Evolutionary conservation across 2,888 invertebrate species (phyloP).

Genomic region (Cylloceria caligata): DNA sequence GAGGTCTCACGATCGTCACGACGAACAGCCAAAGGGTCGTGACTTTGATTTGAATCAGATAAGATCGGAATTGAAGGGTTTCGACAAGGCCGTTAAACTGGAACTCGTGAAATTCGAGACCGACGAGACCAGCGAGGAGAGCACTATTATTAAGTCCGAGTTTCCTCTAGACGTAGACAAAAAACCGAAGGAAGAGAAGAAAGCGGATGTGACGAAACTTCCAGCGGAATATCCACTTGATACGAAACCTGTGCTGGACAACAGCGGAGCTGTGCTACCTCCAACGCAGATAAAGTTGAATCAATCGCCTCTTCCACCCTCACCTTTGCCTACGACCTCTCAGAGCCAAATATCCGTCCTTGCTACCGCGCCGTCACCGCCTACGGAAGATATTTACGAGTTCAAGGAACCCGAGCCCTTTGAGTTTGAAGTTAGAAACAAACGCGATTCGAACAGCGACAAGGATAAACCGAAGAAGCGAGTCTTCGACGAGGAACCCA

Average conservation of each 20-base stretch:
- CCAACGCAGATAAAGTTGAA: slow-evolving; percentile 61
- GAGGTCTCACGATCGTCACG: slow-evolving; percentile 84
- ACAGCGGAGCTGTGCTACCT: slow-evolving; percentile 32
- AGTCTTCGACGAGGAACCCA: slow-evolving; percentile 81
- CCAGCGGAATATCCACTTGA: slow-evolving; percentile 53
- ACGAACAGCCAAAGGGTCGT: slow-evolving; percentile 87
- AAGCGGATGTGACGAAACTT: slow-evolving; percentile 79
- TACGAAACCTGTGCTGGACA: slow-evolving; percentile 60
- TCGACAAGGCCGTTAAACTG: slow-evolving; percentile 88
- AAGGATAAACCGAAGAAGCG: slow-evolving; percentile 82
- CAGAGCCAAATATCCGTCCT: slow-evolving; percentile 43
- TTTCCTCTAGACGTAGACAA: slow-evolving; percentile 76
- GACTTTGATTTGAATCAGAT: slow-evolving; percentile 95
- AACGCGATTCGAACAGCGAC: slow-evolving; percentile 79
- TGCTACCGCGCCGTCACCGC: slow-evolving; percentile 21
- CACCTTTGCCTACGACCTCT: slow-evolving; percentile 26
- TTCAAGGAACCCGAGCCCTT: slow-evolving; percentile 96
- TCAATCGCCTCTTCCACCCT: slow-evolving; percentile 51
- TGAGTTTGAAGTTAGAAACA: slow-evolving; percentile 89
- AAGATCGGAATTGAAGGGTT: slow-evolving; percentile 93
- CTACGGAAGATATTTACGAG: slow-evolving; percentile 91
- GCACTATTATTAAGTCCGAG: slow-evolving; percentile 82
- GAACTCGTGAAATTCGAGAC: slow-evolving; percentile 82
- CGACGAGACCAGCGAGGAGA: slow-evolving; percentile 86
- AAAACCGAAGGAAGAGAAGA: slow-evolving; percentile 77